Evolutionary conservation across 2,797 vertebrate species (phyloP), one percentile per base, ranked within the genome.

Genomic region (Vultur gryphus): DNA sequence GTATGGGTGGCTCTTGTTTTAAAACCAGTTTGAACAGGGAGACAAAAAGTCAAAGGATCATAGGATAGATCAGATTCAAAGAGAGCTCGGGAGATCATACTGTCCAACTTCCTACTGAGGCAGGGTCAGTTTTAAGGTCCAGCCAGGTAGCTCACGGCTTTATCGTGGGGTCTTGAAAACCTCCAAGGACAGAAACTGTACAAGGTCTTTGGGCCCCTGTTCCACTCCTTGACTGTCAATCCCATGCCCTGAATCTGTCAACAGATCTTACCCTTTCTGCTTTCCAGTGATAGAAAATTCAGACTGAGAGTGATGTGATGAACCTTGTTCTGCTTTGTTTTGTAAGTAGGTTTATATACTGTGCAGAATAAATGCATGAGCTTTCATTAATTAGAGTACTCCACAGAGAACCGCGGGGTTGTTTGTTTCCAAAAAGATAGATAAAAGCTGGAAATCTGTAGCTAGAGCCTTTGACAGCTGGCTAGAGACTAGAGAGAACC

Each of bases 301-400:
- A 94, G 84, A 35, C 65, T 58, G 55, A 72, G 72, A 64, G 61
- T 84, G 90, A 93, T 87, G 83, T 64, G 80, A 54, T 94, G 94
- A 94, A 94, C 90, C 65, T 80, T 61, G 52, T 83, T 96, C 81
- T 94, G 73, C 95, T 93, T 94, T 96, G 81, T 90, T 94, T 89
- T 84, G 12, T n/a, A 88, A 73, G 64, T 6, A 71, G 61, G 46
- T 80, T 93, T 80, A 87, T 95, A 65, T 31, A 75, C 81, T 87
- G 41, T 58, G 75, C 93, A 91, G 94, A 95, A 90, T 95, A 86
- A 91, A 94, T 95, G 80, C 80, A 93, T 95, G 91, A 95, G 80
- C 85, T 96, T 95, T 96, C 83, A 91, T 95, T 95, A 95, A 96
- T 94, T 88, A 93, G 72, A 95, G 80, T 76, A 87, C 31, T 89